Percentiles rank a stretch among this genome's conserved stretches.
Conservation (phyloP, 1,140 invertebrate genomes). For the Steinernema khuongi region DNA sequence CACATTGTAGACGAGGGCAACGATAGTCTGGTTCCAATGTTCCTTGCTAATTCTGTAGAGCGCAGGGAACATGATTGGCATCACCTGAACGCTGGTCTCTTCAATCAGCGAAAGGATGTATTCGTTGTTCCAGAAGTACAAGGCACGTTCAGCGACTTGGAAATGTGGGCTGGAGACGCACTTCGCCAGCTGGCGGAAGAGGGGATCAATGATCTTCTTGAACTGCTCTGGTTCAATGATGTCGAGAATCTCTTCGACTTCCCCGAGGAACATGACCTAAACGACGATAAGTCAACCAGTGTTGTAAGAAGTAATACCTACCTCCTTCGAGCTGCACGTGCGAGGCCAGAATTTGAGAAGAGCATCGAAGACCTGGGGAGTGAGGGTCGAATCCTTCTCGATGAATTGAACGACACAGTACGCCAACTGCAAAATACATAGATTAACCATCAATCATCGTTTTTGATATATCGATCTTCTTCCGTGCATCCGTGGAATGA, state of each 20-base stretch:
- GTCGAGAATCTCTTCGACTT: constrained; percentile 64
- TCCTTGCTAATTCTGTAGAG: constrained; percentile 63
- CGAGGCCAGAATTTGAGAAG: constrained; percentile 65
- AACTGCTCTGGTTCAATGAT: constrained; percentile 65
- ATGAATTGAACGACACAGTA: constrained; percentile 65
- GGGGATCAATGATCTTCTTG: constrained; percentile 63
- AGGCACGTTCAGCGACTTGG: constrained; percentile 64
- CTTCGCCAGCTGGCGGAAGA: constrained; percentile 63
- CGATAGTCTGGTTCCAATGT: constrained; percentile 65
- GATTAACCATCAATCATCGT: no score
- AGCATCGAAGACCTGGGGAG: constrained; percentile 60
- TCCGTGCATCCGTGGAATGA: no score
- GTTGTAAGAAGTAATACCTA: constrained; percentile 23
- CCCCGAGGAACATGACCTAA: constrained; percentile 63
- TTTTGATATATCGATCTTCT: no score
- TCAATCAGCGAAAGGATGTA: constrained; percentile 64
- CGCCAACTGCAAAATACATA: constrained; percentile 58
- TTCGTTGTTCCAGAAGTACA: constrained; percentile 66
- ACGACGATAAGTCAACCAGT: constrained; percentile 3
- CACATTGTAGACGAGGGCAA: constrained; percentile 64
- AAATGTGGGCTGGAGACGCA: constrained; percentile 65
- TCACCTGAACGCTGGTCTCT: constrained; percentile 60
- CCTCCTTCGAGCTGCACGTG: constrained; percentile 64
- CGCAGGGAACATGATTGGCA: constrained; percentile 63
- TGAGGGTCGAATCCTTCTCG: constrained; percentile 62